Percentiles rank a stretch among this genome's conserved stretches.
These are phyloP conservation scores for Periphyllus acericola DNA, from an alignment of 2,888 invertebrate genomes.

Conservation along the genomic window DNA sequence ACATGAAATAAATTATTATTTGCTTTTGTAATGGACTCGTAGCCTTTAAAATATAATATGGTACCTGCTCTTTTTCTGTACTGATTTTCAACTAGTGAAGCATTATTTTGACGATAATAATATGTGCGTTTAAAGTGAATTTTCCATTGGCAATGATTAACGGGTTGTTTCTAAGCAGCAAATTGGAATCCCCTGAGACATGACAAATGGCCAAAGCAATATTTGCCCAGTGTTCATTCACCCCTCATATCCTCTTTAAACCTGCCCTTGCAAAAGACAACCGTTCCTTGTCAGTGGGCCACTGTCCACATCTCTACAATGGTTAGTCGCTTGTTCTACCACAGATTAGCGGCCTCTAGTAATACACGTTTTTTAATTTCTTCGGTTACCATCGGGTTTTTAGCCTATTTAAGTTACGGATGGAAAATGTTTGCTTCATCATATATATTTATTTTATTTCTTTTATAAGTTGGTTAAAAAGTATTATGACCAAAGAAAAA, in stretches of 20 bases:
- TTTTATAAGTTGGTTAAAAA: too few species aligned
- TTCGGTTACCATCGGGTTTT: not conserved
- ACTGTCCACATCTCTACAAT: conserved; percentile 17
- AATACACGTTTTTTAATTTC: conserved; percentile 26
- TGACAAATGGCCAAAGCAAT: conserved; percentile 57
- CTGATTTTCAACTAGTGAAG: conserved; percentile 19
- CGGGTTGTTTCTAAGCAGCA: conserved; percentile 44
- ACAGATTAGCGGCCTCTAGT: conserved; percentile 29
- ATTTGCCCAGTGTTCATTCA: conserved; percentile 43
- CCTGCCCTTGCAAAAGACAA: conserved; percentile 32
- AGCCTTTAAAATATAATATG: conserved; percentile 20
- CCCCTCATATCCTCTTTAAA: conserved; percentile 28
- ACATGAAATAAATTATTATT: not conserved
- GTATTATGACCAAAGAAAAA: too few species aligned
- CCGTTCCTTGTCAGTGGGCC: conserved; percentile 36
- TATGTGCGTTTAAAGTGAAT: conserved; percentile 48
- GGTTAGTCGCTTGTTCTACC: conserved; percentile 27
- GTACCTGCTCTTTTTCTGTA: not conserved
- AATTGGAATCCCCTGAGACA: conserved; percentile 54
- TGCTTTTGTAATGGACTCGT: not conserved
- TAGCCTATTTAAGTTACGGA: not conserved
- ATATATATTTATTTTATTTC: not conserved
- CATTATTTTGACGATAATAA: conserved; percentile 16
- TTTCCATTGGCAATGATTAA: conserved; percentile 54
- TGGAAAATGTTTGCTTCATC: not conserved